Conservation (phyloP, 2,797 vertebrate species). For the Luscinia megarhynchos region DNA sequence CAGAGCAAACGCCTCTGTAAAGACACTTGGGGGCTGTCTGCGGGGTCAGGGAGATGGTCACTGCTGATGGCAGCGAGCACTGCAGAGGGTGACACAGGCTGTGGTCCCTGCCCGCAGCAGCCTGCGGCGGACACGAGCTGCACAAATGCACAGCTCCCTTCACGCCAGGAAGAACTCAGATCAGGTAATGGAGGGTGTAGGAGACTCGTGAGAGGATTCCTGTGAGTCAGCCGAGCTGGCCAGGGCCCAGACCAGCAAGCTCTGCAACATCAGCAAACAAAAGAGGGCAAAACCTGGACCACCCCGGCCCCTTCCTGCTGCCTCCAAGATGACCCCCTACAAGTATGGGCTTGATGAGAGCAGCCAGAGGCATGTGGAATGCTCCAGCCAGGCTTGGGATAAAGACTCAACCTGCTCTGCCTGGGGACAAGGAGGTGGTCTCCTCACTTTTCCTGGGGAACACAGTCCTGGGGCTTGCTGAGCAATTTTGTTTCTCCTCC, state of each 20-base stretch:
- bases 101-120: not conserved
- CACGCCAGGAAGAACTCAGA: not conserved
- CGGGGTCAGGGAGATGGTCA: not conserved
- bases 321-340: not conserved
- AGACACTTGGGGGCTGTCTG: not conserved
- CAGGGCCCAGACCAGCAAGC: constrained; percentile 27
- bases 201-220: constrained; percentile 26
- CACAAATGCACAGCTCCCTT: constrained; percentile 32
- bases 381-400: not conserved
- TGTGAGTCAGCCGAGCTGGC: constrained; percentile 51
- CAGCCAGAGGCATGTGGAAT: not conserved
- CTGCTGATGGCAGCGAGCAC: not conserved
- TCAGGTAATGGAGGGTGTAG: constrained; percentile 62
- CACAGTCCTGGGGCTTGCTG: not conserved
- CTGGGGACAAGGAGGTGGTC: not conserved
- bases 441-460: not conserved
- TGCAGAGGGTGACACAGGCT: not conserved
- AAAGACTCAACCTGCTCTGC: not conserved
- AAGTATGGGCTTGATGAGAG: not conserved
- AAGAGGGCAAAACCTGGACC: constrained; percentile 22
- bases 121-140: not conserved
- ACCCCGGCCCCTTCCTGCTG: constrained; percentile 10
- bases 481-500: not conserved
- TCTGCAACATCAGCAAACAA: constrained; percentile 41
- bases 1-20: not conserved